These are phyloP conservation scores for Cettia cetti DNA, from an alignment of 2,113 vertebrate genomes.

Conservation along the genomic window DNA sequence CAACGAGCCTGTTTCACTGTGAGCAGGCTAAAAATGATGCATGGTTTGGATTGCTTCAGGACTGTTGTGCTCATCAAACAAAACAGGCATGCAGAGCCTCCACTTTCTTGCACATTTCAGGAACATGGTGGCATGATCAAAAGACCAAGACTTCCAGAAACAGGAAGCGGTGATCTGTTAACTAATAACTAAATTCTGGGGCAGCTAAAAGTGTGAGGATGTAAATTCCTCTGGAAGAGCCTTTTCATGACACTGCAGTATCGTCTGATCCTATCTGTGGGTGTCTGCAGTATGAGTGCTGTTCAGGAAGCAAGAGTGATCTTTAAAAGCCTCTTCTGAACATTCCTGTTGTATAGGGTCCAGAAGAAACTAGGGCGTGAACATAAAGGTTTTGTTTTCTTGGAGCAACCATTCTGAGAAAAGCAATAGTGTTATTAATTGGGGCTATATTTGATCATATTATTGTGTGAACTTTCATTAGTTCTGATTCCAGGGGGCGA, in stretches of 20 bases:
- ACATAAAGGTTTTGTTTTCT: background rate
- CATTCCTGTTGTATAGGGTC: background rate
- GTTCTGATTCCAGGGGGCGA: background rate
- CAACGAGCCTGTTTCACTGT: background rate
- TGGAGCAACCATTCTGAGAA: background rate
- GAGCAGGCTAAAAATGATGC: background rate
- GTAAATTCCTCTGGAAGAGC: background rate
- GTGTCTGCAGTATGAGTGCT: background rate
- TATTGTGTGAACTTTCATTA: constrained; percentile 27
- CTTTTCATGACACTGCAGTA: background rate
- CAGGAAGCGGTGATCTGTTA: constrained; percentile 1
- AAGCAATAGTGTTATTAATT: background rate
- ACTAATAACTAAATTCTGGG: background rate
- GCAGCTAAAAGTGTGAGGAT: background rate
- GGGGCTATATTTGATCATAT: background rate
- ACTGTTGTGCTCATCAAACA: background rate
- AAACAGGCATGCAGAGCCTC: background rate
- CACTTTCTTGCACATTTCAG: background rate
- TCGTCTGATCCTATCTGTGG: background rate
- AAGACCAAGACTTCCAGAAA: background rate
- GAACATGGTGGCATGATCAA: background rate
- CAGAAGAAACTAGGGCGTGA: background rate
- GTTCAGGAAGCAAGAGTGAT: background rate
- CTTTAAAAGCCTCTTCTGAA: background rate
- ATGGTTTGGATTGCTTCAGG: background rate